A percentile compares a stretch with the other conserved stretches of the same genome.
Conservation (phyloP, 92 coral and sea anemone genomes). For the Heteractis magnifica region DNA sequence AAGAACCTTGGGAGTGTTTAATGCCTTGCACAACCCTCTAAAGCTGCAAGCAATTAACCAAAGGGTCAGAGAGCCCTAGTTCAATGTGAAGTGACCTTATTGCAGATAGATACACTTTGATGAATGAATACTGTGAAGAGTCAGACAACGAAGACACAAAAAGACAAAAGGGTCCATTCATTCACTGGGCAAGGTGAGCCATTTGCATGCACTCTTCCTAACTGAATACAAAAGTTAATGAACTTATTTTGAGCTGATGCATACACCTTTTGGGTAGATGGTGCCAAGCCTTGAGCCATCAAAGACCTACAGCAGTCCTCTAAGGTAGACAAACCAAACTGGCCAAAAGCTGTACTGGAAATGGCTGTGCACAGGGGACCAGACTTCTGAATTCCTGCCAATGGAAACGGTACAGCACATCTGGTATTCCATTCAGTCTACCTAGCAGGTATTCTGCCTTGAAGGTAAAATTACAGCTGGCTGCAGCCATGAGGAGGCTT, state of each 20-base stretch:
- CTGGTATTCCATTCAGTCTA: no score
- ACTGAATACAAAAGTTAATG: neutral
- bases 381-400: neutral
- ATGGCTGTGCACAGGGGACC: neutral
- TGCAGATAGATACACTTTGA: no score
- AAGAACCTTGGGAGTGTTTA: conserved; percentile 23
- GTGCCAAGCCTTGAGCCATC: neutral
- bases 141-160: no score
- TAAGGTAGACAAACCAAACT: neutral
- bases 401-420: neutral
- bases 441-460: no score
- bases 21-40: conserved; percentile 24
- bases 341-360: neutral
- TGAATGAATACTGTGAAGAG: no score
- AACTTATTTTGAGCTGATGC: neutral
- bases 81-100: no score
- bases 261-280: neutral
- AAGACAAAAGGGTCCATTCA: conserved; percentile 2
- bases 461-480: no score
- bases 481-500: no score
- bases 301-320: neutral
- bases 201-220: neutral
- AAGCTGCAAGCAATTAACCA: no score
- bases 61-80: no score
- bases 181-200: neutral